A percentile compares a stretch with the other conserved stretches of the same genome.
These are phyloP conservation scores for Drosophila birchii DNA, from an alignment of 2,888 invertebrate species.

Conservation along the genomic window DNA sequence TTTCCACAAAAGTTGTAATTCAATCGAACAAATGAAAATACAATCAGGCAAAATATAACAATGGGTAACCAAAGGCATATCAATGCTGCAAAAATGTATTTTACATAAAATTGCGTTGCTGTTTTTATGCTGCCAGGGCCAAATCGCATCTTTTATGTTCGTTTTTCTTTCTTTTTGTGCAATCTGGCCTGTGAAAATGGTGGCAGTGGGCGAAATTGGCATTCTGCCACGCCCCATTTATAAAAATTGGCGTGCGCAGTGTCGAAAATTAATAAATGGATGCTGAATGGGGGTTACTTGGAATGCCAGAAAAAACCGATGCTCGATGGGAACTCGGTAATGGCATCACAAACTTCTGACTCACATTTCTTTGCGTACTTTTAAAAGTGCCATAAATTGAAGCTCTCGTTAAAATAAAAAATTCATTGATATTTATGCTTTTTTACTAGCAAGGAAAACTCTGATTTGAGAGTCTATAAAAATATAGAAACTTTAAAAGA, in stretches of 20 bases:
- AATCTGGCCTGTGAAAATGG: conserved; percentile 28
- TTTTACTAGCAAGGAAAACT: neutral
- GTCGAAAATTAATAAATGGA: conserved; percentile 75
- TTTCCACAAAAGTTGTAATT: conserved; percentile 5
- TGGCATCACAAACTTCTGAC: conserved; percentile 42
- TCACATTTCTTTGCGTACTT: conserved; percentile 35
- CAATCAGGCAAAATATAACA: conserved; percentile 15
- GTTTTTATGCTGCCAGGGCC: conserved; percentile 2
- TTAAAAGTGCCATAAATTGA: conserved; percentile 60
- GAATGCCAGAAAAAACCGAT: conserved; percentile 41
- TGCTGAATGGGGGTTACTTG: conserved; percentile 34
- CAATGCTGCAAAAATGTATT: conserved; percentile 42
- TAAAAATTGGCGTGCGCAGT: conserved; percentile 52
- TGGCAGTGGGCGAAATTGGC: conserved; percentile 51
- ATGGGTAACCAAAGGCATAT: conserved; percentile 19
- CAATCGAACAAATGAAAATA: conserved; percentile 14
- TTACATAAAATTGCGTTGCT: conserved; percentile 36
- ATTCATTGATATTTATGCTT: neutral
- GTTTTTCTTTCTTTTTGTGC: neutral
- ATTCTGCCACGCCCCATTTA: conserved; percentile 56
- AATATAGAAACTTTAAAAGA: too few relatives aligned
- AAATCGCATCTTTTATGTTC: conserved; percentile 11
- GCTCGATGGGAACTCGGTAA: conserved; percentile 37
- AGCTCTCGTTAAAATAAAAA: conserved; percentile 11
- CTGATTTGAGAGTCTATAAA: neutral